Base-by-base conservation (phyloP, 2,888 invertebrate species). In the Pyrgus malvae region DNA sequence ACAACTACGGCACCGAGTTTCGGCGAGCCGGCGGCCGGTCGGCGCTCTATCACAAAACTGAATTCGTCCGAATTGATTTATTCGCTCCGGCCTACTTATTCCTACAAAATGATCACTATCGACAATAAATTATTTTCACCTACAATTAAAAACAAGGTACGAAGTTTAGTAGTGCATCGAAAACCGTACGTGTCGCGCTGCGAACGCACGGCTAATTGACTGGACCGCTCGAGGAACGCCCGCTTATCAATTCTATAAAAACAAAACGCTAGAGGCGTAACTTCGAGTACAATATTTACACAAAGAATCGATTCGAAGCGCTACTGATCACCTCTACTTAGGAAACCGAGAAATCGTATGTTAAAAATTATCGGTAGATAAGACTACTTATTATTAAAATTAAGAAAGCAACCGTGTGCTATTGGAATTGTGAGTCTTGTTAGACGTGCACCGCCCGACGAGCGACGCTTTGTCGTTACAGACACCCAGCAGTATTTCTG, bases 51-150 rank as follows among this genome's bases (percentile, higher is more conserved):
- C 88, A 86, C 87, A 88, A 76, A 75, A 83, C 77, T 75, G 82
- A 85, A 80, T 86, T 86, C 87, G 82, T 88, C 83, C 81, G 83
- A 88, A 89, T 87, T 88, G 14, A 81, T 87, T n/a, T 88, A 86
- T 53, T 76, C 86, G 76, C 78, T 84, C 81, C 83, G 82, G 84
- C 85, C 89, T 89, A 90, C 89, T 90, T 89, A 89, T 69, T 78
- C 70, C 87, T 89, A 90, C 86, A 67, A 86, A 90, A 89, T 88
- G 86, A 83, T 87, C 80, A 75, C 87, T 90, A 90, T 88, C 80
- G 81, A 83, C 73, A 89, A 88, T 90, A 89, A 89, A 88, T 88
- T 86, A 87, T 83, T 85, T 87, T 80, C 72, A 72, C 82, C 87
- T 88, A 89, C 79, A 82, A 81, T 88, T 83, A 86, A 87, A 79